Evolutionary conservation across 2,888 invertebrate genomes (phyloP).

Genomic region (Lysandra bellargus): DNA sequence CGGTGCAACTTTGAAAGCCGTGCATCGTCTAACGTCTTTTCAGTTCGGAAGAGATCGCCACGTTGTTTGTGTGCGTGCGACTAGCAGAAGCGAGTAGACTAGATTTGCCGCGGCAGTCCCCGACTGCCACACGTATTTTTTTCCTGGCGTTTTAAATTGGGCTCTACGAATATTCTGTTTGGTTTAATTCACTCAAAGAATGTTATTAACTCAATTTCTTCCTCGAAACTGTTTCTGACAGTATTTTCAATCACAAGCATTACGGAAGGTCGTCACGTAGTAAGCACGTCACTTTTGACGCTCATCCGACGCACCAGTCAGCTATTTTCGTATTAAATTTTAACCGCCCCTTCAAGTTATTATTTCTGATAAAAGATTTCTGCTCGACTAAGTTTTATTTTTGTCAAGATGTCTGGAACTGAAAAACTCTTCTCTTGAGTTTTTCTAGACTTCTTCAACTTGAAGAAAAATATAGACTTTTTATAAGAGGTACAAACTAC

Average conservation of each 20-base stretch:
- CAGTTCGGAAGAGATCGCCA: no score
- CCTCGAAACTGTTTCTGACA: neutral
- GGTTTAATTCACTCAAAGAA: neutral
- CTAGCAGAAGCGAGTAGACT: no score
- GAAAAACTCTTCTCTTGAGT: neutral
- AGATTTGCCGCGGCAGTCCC: no score
- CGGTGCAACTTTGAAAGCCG: no score
- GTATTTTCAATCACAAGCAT: constrained; percentile 5
- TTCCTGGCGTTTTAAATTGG: neutral
- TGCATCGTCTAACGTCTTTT: no score
- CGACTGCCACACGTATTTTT: no score
- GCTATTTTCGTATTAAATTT: constrained; percentile 14
- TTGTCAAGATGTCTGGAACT: neutral
- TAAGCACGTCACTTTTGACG: constrained; percentile 13
- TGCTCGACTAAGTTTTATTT: neutral
- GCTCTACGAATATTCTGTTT: neutral
- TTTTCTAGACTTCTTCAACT: neutral
- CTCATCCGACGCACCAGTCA: neutral
- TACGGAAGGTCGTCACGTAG: constrained; percentile 4
- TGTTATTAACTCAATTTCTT: neutral
- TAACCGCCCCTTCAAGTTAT: neutral
- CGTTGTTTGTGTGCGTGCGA: no score
- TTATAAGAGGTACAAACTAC: no score
- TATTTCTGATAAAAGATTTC: neutral
- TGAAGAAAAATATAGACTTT: no score